Base-by-base conservation (phyloP, 2,888 invertebrate genomes). In the Tachina lurida region DNA sequence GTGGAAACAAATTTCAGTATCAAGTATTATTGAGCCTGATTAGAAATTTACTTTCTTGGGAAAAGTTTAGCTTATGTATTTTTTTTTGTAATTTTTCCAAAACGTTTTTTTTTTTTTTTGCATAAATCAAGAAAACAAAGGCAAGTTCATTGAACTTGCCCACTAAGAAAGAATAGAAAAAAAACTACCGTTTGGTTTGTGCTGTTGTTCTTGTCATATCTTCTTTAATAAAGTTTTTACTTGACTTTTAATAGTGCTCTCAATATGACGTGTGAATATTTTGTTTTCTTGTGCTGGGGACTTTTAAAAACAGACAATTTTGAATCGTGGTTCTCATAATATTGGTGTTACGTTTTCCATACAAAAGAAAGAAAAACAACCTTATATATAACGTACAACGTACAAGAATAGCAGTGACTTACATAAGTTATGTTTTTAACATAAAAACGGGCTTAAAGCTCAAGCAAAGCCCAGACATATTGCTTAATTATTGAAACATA, bases 261-360 rank as follows among this genome's bases (percentile, higher is more conserved):
- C 17, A 62, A 78, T 70, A 39, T n/a, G 39, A 78, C 70, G 70
- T 78, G 76, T 67, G 70, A 78, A 78, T 31, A 70, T 43, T 63
- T 43, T 63, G 12, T 58, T 63, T 47, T 60, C 49, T 74, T 62
- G 12, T 19, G 19, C 45, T 13, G 10, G 52, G n/a, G 39, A 58
- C 56, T 12, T 10, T 56, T 76, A 9, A 17, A 43, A 77, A 22
- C 47, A 60, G 22, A 60, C 15, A 60, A 15, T 10, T 49, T 60
- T 52, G 8, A 15, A 5, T 8, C 39, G 31, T 15, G n/a, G 58
- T 67, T 45, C 45, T 47, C 39, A 47, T 67, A 19, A 39, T 19
- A 31, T 4, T 62, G 56, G 17, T 58, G 65, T 39, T 67, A 3
- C 22, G 13, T 45, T 65, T 19, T 15, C 12, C 15, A 22, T 9